Evolutionary conservation across 2,113 vertebrate genomes (phyloP).

Genomic region (Seriola aureovittata): DNA sequence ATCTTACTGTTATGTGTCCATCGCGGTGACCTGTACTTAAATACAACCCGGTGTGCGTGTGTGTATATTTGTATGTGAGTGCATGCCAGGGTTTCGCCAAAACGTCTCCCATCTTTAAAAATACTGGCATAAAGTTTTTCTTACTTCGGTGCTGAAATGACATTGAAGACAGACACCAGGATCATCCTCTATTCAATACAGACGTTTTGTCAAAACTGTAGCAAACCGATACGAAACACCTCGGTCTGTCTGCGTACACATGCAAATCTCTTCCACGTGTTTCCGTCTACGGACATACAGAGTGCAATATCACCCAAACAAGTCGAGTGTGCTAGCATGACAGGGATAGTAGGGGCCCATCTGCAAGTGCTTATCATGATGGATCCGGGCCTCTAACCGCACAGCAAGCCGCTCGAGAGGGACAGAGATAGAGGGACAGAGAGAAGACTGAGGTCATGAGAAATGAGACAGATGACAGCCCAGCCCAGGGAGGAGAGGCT

Average conservation of each 20-base stretch:
- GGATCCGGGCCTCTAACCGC: conserved; percentile 74
- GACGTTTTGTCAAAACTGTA: not conserved
- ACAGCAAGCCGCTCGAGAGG: conserved; percentile 58
- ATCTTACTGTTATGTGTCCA: not conserved
- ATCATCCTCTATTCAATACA: not conserved
- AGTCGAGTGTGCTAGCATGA: conserved; percentile 45
- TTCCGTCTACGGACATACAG: conserved; percentile 4
- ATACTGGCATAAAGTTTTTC: not conserved
- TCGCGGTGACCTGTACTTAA: not conserved
- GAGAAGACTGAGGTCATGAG: conserved; percentile 72
- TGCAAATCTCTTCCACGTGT: not conserved
- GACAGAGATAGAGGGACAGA: conserved; percentile 65
- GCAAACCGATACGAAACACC: not conserved
- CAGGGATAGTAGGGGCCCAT: conserved; percentile 71
- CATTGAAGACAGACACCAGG: conserved; percentile 8
- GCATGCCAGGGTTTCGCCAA: not conserved
- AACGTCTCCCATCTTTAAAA: conserved; percentile 2
- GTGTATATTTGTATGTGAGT: not conserved
- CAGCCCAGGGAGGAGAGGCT: conserved; percentile 39
- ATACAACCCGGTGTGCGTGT: not conserved
- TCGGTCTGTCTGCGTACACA: not conserved
- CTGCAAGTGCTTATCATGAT: conserved; percentile 81
- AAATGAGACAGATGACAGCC: conserved; percentile 77
- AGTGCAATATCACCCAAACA: conserved; percentile 4
- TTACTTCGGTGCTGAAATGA: not conserved